phyloP scores from a whole-genome alignment of 2,113 vertebrate genomes.

The Otocyon megalotis region DNA sequence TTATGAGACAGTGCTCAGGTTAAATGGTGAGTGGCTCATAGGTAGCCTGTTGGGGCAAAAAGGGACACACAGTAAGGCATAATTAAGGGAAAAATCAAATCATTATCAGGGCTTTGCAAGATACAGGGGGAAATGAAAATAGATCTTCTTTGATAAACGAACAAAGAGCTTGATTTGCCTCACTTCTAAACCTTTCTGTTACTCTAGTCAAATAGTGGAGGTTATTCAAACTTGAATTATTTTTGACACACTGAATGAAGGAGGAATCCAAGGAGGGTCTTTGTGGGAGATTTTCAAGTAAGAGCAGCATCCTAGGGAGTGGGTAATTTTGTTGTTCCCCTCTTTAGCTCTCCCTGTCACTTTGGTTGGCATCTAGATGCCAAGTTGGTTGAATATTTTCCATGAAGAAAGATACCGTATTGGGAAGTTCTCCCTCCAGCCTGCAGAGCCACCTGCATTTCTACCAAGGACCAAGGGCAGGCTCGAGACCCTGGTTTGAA shows the following conservation, averaged over 20 bases:
- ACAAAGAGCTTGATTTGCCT: not conserved
- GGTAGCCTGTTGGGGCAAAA: not conserved
- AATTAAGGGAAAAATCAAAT: conserved; percentile 15
- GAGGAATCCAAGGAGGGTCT: not conserved
- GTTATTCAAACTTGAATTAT: conserved; percentile 37
- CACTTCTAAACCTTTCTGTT: not conserved
- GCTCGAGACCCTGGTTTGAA: not conserved
- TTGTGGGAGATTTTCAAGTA: conserved; percentile 29
- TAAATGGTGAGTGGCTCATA: conserved; percentile 50
- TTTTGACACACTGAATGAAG: conserved; percentile 52
- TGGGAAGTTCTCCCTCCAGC: not conserved
- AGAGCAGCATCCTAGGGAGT: not conserved
- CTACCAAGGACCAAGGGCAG: not conserved
- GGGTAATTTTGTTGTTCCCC: not conserved
- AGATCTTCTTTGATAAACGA: not conserved
- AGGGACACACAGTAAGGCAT: not conserved
- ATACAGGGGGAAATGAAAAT: not conserved
- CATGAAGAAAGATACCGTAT: not conserved
- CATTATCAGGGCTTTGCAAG: not conserved
- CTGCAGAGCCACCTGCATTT: not conserved
- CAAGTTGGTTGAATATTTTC: conserved; percentile 26
- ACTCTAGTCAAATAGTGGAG: not conserved
- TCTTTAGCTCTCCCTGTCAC: not conserved
- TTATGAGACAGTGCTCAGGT: conserved; percentile 10
- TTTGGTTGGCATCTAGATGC: not conserved